Base-by-base conservation (phyloP, 53 echinoderm and acorn worm genomes). In the Zoroaster sp. region DNA sequence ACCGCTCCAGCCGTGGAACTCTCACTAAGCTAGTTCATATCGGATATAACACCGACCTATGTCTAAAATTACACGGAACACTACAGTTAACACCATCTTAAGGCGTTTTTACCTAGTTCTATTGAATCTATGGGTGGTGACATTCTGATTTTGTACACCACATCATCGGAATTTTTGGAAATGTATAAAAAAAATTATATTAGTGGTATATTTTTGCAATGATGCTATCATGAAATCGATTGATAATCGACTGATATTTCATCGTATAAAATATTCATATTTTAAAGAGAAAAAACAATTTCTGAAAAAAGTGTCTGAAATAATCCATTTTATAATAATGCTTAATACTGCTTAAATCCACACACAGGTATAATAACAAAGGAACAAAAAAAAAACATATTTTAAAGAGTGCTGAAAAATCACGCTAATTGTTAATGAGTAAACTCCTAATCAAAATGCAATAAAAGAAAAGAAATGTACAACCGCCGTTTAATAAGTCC, bases 311-410 rank as follows among this genome's bases (percentile, higher is more conserved):
- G 21, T 8, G 8, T 77, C 54, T 49, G 77, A 54, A 77, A 77
- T 77, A 17, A 80, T 80, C 65, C 23, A 59, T 65, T 63, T 80
- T 68, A 68, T 59, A 45, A n/a, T 25, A 45, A 14, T 81, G 52
- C 85, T 85, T 85, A 85, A 85, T 85, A 85, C 85, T 85, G 85
- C 46, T 85, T 20, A 44, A 85, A 70, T 71, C 85, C 85, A 85
- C 85, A 85, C 85, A 85, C 85, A 35, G 71, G 85, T 85, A 49
- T 69, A 85, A 69, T 46, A 85, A 59, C 63, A 85, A 71, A n/a
- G n/a, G n/a, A n/a, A n/a, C n/a, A n/a, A n/a, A n/a, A n/a, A 15
- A 32, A 33, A 70, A 36, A 25, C 40, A n/a, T 2, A 21, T 43
- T 40, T 38, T 20, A 71, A 71, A 4, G 70, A 71, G 51, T 49